phyloP scores from a whole-genome alignment of 2,888 invertebrate genomes.

The Euplexia lucipara region DNA sequence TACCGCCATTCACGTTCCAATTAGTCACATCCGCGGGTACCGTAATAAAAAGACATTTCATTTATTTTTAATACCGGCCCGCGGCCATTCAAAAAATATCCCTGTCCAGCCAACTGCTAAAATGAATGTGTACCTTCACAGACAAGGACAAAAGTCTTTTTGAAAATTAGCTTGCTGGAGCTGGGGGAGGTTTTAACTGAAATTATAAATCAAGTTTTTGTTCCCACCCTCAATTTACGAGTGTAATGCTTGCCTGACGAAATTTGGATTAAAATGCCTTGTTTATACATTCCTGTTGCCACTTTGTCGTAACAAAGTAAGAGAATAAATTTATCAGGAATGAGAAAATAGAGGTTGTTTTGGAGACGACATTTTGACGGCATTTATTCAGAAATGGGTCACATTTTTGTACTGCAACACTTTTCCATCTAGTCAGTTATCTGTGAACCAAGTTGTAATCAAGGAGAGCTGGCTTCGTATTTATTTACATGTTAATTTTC shows the following conservation, averaged over 20 bases:
- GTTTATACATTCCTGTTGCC: conserved; percentile 60
- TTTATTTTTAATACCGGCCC: conserved; percentile 75
- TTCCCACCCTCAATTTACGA: conserved; percentile 63
- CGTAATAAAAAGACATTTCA: conserved; percentile 72
- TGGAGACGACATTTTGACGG: conserved; percentile 48
- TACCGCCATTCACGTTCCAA: conserved; percentile 72
- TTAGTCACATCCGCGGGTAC: conserved; percentile 73
- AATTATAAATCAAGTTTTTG: conserved; percentile 82
- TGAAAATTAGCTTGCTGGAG: conserved; percentile 77
- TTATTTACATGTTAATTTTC: conserved; percentile 59
- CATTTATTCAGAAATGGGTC: conserved; percentile 45
- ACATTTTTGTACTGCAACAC: conserved; percentile 16
- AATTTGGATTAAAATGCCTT: conserved; percentile 65
- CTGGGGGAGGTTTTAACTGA: conserved; percentile 71
- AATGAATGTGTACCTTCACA: conserved; percentile 75
- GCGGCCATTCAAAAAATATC: conserved; percentile 69
- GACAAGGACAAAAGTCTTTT: conserved; percentile 75
- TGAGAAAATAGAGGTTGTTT: conserved; percentile 44
- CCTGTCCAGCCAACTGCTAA: conserved; percentile 68
- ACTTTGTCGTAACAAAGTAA: conserved; percentile 57
- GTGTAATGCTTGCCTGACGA: conserved; percentile 61
- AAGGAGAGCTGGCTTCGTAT: conserved; percentile 38
- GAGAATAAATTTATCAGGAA: conserved; percentile 55
- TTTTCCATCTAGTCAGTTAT: conserved; percentile 21
- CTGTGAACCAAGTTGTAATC: conserved; percentile 25